Conservation (phyloP, 2,797 vertebrate species). For the Melanotaenia parkinsoni region DNA sequence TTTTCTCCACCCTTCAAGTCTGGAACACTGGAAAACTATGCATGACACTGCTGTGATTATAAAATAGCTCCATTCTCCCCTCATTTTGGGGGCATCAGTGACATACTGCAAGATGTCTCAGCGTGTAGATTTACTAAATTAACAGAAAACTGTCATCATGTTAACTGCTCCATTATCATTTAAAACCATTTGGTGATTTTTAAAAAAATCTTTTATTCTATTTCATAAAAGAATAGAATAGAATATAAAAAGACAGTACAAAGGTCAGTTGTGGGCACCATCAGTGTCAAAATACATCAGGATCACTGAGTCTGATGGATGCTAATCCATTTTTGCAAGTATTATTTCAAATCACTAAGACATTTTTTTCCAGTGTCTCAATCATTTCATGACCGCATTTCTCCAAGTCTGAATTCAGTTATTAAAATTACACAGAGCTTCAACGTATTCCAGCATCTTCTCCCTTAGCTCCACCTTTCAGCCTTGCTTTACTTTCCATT, state of each 20-base stretch:
- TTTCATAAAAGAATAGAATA: not conserved
- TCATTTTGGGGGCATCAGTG: not conserved
- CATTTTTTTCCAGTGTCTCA: not conserved
- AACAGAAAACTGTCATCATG: no score
- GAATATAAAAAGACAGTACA: no score
- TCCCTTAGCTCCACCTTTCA: slow-evolving; percentile 37
- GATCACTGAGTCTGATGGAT: not conserved
- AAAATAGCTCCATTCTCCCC: not conserved
- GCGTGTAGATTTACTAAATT: no score
- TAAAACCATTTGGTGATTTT: no score
- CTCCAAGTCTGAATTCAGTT: slow-evolving; percentile 22
- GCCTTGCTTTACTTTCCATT: slow-evolving; percentile 56
- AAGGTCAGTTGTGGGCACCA: no score
- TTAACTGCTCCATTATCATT: no score
- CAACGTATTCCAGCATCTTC: slow-evolving; percentile 18
- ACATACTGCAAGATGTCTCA: not conserved
- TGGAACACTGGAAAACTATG: not conserved
- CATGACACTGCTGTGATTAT: not conserved
- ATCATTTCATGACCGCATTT: slow-evolving; percentile 13
- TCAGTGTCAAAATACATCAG: no score
- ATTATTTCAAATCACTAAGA: slow-evolving; percentile 2
- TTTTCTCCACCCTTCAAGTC: not conserved
- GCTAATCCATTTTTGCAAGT: not conserved
- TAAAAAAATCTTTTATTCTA: no score
- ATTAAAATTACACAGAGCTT: slow-evolving; percentile 39